These are phyloP conservation scores for Stegophylla sp. DNA, from an alignment of 2,888 invertebrate genomes.

Conservation along the genomic window DNA sequence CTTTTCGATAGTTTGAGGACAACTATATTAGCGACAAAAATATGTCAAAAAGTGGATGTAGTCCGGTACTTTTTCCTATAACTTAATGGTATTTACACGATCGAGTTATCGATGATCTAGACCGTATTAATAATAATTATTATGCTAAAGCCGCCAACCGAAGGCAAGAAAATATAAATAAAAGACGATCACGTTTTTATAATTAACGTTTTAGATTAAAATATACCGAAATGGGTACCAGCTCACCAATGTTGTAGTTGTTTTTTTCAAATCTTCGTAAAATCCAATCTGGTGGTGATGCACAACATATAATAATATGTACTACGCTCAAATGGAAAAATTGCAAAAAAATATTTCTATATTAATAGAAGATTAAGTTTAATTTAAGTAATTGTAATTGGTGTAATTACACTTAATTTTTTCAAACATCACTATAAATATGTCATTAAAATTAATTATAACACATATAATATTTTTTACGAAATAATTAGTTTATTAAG, in stretches of 20 bases:
- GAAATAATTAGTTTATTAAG: too few species aligned
- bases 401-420: too few species aligned
- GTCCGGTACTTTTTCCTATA: background rate
- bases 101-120: background rate
- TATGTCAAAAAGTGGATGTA: background rate
- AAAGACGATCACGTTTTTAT: background rate
- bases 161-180: background rate
- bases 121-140: background rate
- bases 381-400: too few species aligned
- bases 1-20: background rate
- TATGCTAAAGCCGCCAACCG: background rate
- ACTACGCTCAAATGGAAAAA: background rate
- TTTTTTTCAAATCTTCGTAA: conserved; percentile 1
- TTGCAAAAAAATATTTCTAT: too few species aligned
- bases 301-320: too few species aligned
- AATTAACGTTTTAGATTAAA: background rate
- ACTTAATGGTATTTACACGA: background rate
- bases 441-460: too few species aligned
- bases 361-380: too few species aligned
- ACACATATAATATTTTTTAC: too few species aligned
- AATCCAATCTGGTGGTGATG: background rate
- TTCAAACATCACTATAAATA: too few species aligned
- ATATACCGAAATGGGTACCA: background rate
- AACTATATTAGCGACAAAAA: background rate
- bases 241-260: background rate